phyloP scores from a whole-genome alignment of 1,140 invertebrate genomes.

The Samia ricini region DNA sequence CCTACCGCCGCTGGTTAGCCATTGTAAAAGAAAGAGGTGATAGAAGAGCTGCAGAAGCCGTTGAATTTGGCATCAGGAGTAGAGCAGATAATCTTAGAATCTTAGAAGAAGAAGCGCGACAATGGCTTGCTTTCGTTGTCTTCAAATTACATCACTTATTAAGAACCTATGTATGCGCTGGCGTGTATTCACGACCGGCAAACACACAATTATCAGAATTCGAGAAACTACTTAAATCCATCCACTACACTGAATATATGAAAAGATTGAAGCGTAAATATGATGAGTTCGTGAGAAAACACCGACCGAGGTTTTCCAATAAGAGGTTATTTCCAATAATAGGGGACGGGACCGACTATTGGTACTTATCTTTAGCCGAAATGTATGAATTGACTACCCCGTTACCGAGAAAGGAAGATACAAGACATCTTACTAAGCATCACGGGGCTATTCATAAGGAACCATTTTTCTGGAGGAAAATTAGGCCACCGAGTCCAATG shows the following conservation, averaged over 20 bases:
- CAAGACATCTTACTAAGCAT: slow-evolving; percentile 45
- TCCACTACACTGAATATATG: slow-evolving; percentile 72
- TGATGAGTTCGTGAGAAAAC: slow-evolving; percentile 58
- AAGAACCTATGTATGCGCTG: slow-evolving; percentile 59
- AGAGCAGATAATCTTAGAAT: slow-evolving; percentile 57
- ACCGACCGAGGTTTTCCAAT: slow-evolving; percentile 55
- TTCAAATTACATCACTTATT: slow-evolving; percentile 75
- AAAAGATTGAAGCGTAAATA: slow-evolving; percentile 65
- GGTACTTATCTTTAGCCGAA: slow-evolving; percentile 68
- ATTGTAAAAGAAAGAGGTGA: slow-evolving; percentile 59
- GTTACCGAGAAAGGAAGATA: slow-evolving; percentile 30
- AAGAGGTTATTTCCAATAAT: slow-evolving; percentile 68
- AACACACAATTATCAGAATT: slow-evolving; percentile 62
- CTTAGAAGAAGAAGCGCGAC: slow-evolving; percentile 63
- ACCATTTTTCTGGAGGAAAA: slow-evolving; percentile 62
- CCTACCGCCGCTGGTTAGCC: slow-evolving; percentile 62
- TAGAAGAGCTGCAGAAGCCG: slow-evolving; percentile 53
- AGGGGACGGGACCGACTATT: slow-evolving; percentile 67
- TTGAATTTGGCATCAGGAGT: slow-evolving; percentile 57
- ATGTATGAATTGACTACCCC: slow-evolving; percentile 64
- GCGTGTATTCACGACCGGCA: slow-evolving; percentile 63
- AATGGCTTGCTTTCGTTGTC: slow-evolving; percentile 70
- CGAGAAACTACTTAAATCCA: slow-evolving; percentile 67
- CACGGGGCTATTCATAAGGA: slow-evolving; percentile 52
- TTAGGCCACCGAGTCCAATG: slow-evolving; percentile 23